phyloP scores from a whole-genome alignment of 92 coral and sea anemone species.

The Heteractis magnifica region DNA sequence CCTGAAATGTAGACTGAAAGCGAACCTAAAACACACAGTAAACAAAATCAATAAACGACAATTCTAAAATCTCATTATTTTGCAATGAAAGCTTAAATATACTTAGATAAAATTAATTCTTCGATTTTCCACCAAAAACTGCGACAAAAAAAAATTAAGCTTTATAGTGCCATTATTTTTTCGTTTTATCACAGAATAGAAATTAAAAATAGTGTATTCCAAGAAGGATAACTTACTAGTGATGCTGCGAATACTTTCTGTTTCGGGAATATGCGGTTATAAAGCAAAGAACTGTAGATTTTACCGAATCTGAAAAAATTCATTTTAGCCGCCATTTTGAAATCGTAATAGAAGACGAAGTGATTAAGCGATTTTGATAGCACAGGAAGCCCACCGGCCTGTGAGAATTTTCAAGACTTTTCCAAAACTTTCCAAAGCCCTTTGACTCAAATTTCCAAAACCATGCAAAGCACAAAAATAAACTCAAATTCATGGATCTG shows the following conservation, averaged over 20 bases:
- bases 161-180: not conserved
- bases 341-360: not conserved
- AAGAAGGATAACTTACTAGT: slow-evolving; percentile 21
- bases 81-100: no score
- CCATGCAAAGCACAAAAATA: no score
- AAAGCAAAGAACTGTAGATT: slow-evolving; percentile 9
- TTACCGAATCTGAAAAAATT: not conserved
- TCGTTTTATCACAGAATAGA: not conserved
- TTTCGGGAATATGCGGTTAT: not conserved
- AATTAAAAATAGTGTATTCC: not conserved
- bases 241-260: slow-evolving; percentile 11
- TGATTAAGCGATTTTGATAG: not conserved
- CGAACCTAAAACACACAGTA: slow-evolving; percentile 25
- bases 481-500: no score
- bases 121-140: not conserved
- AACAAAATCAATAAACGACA: not conserved
- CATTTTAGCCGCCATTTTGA: slow-evolving; percentile 42
- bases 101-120: no score
- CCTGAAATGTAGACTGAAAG: slow-evolving; percentile 28
- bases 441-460: no score
- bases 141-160: not conserved
- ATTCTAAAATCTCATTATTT: not conserved
- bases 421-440: no score
- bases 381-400: not conserved
- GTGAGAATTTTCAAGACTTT: no score